phyloP scores from a whole-genome alignment of 1,140 invertebrate genomes.

The Drosophila tropicalis region DNA sequence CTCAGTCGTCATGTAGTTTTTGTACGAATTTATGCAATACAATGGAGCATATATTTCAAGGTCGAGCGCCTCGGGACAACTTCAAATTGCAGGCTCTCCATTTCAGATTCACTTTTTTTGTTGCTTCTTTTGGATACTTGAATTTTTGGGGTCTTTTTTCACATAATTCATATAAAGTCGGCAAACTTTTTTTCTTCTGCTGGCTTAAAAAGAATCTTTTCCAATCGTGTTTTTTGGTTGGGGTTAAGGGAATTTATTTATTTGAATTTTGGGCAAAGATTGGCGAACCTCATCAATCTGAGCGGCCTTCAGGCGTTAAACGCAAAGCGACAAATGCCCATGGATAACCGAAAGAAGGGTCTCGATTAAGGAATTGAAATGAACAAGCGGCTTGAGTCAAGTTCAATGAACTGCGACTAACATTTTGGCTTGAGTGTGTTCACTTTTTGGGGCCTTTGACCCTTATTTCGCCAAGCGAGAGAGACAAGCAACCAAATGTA shows the following conservation, averaged over 20 bases:
- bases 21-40: slow-evolving; percentile 66
- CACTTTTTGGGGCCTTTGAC: slow-evolving; percentile 33
- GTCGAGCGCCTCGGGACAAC: slow-evolving; percentile 56
- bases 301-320: slow-evolving; percentile 73
- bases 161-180: slow-evolving; percentile 69
- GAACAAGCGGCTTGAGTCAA: slow-evolving; percentile 57
- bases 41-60: slow-evolving; percentile 73
- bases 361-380: slow-evolving; percentile 74
- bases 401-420: slow-evolving; percentile 67
- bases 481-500: background rate
- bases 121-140: background rate
- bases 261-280: slow-evolving; percentile 50
- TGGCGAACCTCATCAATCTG: slow-evolving; percentile 70
- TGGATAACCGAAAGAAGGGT: slow-evolving; percentile 21
- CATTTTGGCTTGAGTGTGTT: slow-evolving; percentile 60
- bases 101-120: slow-evolving; percentile 76
- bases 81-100: slow-evolving; percentile 66
- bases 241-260: slow-evolving; percentile 37
- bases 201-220: slow-evolving; percentile 30
- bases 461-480: too few species aligned
- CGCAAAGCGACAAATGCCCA: slow-evolving; percentile 70
- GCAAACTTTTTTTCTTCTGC: slow-evolving; percentile 28
- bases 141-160: slow-evolving; percentile 5
- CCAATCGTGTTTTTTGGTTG: background rate
- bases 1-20: background rate